Percentiles rank a stretch among this genome's conserved stretches.
phyloP scores from a whole-genome alignment of 2,797 vertebrate species.

The Enteromius anoplus region DNA sequence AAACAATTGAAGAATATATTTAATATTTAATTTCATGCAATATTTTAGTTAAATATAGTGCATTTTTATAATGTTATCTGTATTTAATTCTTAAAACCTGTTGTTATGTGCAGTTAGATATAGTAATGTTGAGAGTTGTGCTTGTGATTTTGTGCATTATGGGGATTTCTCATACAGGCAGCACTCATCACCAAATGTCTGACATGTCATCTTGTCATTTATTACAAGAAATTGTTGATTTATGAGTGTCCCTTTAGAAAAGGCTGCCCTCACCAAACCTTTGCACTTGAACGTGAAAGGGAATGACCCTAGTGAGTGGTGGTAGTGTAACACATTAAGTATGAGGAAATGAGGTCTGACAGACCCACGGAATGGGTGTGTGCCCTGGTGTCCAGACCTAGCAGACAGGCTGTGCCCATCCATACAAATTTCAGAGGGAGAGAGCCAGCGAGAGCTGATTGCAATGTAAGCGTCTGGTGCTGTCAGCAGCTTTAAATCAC shows the following conservation, averaged over 20 bases:
- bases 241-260: neutral
- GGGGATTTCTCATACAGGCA: neutral
- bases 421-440: conserved; percentile 86
- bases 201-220: neutral
- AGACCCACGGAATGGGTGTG: conserved; percentile 75
- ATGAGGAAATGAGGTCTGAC: conserved; percentile 73
- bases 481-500: conserved; percentile 93
- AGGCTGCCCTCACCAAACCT: neutral
- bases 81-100: neutral
- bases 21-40: no score
- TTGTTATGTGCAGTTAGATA: neutral
- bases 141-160: neutral
- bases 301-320: conserved; percentile 18
- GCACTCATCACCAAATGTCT: neutral
- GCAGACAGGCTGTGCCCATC: conserved; percentile 82
- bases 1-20: no score
- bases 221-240: neutral
- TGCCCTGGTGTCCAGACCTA: conserved; percentile 73
- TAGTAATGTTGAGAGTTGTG: neutral
- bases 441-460: conserved; percentile 75
- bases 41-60: neutral
- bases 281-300: neutral
- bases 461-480: conserved; percentile 85
- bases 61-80: neutral
- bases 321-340: conserved; percentile 62